Evolutionary conservation across 2,888 invertebrate species (phyloP), one percentile per base, ranked within the genome.

Genomic region (Crioceris asparagi): DNA sequence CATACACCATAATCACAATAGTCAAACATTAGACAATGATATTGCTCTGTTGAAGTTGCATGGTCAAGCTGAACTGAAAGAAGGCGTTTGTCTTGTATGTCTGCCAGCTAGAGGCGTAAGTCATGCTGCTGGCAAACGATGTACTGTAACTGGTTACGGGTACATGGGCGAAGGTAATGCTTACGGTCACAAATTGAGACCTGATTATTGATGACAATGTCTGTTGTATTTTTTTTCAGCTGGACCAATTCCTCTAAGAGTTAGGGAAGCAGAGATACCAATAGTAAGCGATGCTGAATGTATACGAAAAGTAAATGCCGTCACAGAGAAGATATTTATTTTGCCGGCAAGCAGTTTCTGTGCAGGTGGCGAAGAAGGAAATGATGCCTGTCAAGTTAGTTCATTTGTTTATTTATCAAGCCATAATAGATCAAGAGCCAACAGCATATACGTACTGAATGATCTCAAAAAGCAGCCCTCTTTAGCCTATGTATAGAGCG

Each of bases 1-100:
- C 62, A 92, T 92, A 43, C 92, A 92, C 57, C 92, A 92, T 64
- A 92, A 92, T 67, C 92, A 92, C 69, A 92, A 92, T 65, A 87
- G 88, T 50, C 91, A 91, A 64, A 92, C 92, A 1, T 66, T 92
- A 47, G 92, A 91, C 61, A 92, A 94, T 54, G 93, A 94, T 55
- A 91, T 94, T 45, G 94, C 94, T 1, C 62, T 94, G 42, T 69
- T 94, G 8, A 90, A 90, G 61, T 70, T 93, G 15, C 84, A 86
- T 45, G 87, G 88, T 0, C 88, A 88, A 61, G 88, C 86, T 0
- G 88, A 88, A 60, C 70, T 90, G 3, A 79, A 84, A 47, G 87
- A 88, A 61, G 90, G 90, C 34, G 77, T 83, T 38, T 85, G 84
- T 52, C 62, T 88, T 48, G 88, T 91, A 16, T 92, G 92, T 53